Percentiles rank a stretch among this genome's conserved stretches.
These are phyloP conservation scores for Tetragonula carbonaria DNA, from an alignment of 2,888 invertebrate species.

Conservation along the genomic window DNA sequence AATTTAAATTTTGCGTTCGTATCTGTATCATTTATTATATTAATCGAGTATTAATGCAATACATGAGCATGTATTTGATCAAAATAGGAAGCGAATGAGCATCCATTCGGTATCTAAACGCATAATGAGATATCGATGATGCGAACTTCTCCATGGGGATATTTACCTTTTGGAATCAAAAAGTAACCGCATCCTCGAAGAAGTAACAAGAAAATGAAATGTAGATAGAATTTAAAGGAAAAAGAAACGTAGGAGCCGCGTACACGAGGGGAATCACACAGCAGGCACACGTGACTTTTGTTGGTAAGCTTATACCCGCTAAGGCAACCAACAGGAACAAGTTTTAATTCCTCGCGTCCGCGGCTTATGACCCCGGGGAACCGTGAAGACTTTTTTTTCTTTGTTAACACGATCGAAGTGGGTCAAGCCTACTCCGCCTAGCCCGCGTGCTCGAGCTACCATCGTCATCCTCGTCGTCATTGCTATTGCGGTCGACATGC, in stretches of 20 bases:
- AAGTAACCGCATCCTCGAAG: constrained; percentile 22
- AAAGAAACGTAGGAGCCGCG: constrained; percentile 28
- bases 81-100: no score
- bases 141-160: constrained; percentile 2
- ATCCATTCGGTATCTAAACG: no score
- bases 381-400: constrained; percentile 68
- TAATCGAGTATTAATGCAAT: no score
- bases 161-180: constrained; percentile 26
- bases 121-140: not conserved
- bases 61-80: no score
- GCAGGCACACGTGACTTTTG: constrained; percentile 56
- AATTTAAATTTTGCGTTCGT: no score
- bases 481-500: constrained; percentile 33
- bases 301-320: constrained; percentile 33
- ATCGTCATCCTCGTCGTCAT: constrained; percentile 43
- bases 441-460: constrained; percentile 35
- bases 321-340: constrained; percentile 59
- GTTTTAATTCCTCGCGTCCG: constrained; percentile 70
- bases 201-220: constrained; percentile 42
- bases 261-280: constrained; percentile 47
- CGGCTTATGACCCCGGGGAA: constrained; percentile 71
- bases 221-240: constrained; percentile 46
- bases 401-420: constrained; percentile 75
- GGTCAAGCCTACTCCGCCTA: constrained; percentile 77
- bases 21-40: no score